These are phyloP conservation scores for Papilio protenor DNA, from an alignment of 2,888 invertebrate genomes.

Conservation along the genomic window DNA sequence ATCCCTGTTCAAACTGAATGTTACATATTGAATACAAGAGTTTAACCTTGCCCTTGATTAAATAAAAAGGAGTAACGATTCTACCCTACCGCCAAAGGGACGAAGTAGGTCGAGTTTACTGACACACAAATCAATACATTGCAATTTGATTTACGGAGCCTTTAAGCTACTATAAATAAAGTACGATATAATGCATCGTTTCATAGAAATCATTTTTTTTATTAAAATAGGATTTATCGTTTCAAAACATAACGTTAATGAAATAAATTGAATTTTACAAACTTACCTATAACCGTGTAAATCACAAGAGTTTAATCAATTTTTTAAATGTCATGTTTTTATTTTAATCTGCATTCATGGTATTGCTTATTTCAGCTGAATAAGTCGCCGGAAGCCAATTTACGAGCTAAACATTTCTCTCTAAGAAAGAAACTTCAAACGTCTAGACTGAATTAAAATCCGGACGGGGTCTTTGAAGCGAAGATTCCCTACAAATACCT, in stretches of 20 bases:
- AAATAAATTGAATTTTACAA: too few relatives aligned
- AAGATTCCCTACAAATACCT: conserved; percentile 11
- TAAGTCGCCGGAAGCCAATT: conserved; percentile 4
- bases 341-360: not conserved
- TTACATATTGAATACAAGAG: not conserved
- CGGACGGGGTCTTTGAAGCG: conserved; percentile 36
- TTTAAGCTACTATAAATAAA: not conserved
- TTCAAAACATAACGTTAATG: too few relatives aligned
- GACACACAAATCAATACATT: conserved; percentile 24
- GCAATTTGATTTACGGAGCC: not conserved
- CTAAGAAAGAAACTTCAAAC: not conserved
- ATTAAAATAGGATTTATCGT: too few relatives aligned
- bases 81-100: conserved; percentile 2
- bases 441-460: conserved; percentile 21
- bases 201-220: too few relatives aligned
- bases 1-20: too few relatives aligned
- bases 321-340: not conserved
- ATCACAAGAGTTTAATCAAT: too few relatives aligned
- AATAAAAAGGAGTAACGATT: not conserved
- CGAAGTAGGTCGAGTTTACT: conserved; percentile 22
- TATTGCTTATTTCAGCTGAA: conserved; percentile 1
- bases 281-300: too few relatives aligned
- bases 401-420: conserved; percentile 4
- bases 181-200: not conserved
- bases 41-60: conserved; percentile 28